phyloP scores from a whole-genome alignment of 2,113 vertebrate genomes.

The Carlito syrichta region DNA sequence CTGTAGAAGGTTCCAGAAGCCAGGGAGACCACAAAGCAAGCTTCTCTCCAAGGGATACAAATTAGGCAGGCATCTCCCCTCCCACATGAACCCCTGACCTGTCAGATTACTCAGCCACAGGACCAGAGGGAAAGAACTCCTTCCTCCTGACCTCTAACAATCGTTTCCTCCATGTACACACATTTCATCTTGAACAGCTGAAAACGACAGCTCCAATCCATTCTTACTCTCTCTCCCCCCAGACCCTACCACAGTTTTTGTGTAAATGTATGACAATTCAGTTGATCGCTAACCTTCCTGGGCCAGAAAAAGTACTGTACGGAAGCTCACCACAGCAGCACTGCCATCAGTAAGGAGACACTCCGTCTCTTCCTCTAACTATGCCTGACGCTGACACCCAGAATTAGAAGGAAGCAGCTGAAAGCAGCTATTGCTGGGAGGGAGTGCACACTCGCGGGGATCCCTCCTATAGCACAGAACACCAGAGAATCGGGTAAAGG shows the following conservation, averaged over 20 bases:
- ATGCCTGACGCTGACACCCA: neutral
- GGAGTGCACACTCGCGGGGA: accelerated
- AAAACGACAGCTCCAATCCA: accelerated
- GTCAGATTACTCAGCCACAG: accelerated
- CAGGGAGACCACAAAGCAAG: no score
- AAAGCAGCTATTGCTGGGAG: neutral
- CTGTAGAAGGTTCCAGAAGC: neutral
- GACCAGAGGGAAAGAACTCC: accelerated
- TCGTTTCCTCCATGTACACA: accelerated
- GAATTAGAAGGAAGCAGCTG: neutral
- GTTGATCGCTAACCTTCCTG: accelerated
- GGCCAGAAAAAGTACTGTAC: accelerated
- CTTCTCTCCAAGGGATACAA: neutral
- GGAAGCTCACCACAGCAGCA: accelerated
- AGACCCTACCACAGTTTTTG: neutral
- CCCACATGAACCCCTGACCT: no score
- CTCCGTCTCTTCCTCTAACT: neutral
- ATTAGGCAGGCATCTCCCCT: neutral
- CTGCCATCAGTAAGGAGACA: accelerated
- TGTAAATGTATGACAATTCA: neutral
- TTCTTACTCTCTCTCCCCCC: neutral
- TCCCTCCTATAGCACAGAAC: neutral
- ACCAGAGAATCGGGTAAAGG: neutral
- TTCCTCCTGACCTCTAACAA: accelerated
- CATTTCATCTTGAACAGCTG: neutral